Evolutionary conservation across 2,888 invertebrate species (phyloP).

Genomic region (Holacanthella duospinosa): DNA sequence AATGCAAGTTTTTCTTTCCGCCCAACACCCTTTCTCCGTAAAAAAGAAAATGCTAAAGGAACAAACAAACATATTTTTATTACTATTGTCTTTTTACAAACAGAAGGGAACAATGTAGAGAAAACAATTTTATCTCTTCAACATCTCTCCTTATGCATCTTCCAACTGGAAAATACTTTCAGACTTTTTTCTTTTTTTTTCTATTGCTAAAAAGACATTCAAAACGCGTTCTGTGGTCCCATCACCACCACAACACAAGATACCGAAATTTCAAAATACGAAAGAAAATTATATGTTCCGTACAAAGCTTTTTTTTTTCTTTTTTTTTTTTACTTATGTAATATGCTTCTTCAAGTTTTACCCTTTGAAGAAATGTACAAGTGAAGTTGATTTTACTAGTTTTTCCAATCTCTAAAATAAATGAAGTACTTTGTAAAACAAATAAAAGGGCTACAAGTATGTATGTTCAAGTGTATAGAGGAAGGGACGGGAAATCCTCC

Average conservation of each 20-base stretch:
- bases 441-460: too few relatives aligned
- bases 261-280: neutral
- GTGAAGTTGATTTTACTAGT: too few relatives aligned
- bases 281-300: neutral
- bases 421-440: neutral
- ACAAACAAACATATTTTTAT: slow-evolving; percentile 6
- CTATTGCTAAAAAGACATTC: neutral
- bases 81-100: slow-evolving; percentile 1
- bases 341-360: neutral
- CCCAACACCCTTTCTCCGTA: neutral
- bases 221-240: too few relatives aligned
- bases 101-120: slow-evolving; percentile 2
- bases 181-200: neutral
- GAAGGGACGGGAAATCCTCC: neutral
- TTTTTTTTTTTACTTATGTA: neutral
- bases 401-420: neutral
- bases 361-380: neutral
- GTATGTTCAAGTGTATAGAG: neutral
- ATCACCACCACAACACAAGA: neutral
- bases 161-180: neutral
- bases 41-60: neutral
- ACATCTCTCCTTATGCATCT: neutral
- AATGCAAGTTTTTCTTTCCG: neutral
- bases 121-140: neutral
- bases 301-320: neutral